Evolutionary conservation across 2,888 invertebrate species (phyloP), one percentile per base, ranked within the genome.

Genomic region (Himalopsyche kuldschensis): DNA sequence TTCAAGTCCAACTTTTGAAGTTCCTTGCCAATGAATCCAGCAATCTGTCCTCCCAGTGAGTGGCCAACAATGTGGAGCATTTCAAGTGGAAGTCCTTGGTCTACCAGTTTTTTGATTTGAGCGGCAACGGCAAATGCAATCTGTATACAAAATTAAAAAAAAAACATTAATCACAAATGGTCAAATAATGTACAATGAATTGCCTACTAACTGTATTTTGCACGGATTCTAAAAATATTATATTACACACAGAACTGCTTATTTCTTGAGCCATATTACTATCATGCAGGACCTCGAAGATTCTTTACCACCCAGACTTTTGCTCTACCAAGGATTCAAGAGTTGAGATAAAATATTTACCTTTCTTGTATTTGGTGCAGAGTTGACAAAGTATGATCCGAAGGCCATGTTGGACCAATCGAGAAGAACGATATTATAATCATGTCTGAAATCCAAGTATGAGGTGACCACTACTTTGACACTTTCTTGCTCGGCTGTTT

Each of bases 1-100:
- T 82, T 84, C 17, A 84, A 55, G 27, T 79, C 55, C 11, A 46
- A 30, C 24, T 79, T 82, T 63, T 79, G 81, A 15, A 84, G 88
- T 55, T 91, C 91, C 84, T 91, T 89, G 0, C 91, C 91, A 0
- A 90, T 89, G 87, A 91, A 92, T 0, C 92, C 92, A 5, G 90
- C 92, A 0, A 92, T 91, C 84, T 92, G 92, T 85, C 92, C 91
- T 30, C 92, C 92, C 1, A 92, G 88, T 1, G 92, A 92, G 85
- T 92, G 92, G 0, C 92, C 92, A 48, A 92, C 90, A 0, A 92
- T 86, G 86, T 92, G 92, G 4, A 92, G 86, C 82, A 89, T 90
- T 1, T 91, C 90, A 20, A 89, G 80, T 0, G 87, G 85, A 1
- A 92, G 87, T 1, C 92, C 91, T 0, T 87, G 87, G 82, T 90